Evolutionary conservation across 2,888 invertebrate genomes (phyloP), one percentile per base, ranked within the genome.

Genomic region (Chrysolina americana): DNA sequence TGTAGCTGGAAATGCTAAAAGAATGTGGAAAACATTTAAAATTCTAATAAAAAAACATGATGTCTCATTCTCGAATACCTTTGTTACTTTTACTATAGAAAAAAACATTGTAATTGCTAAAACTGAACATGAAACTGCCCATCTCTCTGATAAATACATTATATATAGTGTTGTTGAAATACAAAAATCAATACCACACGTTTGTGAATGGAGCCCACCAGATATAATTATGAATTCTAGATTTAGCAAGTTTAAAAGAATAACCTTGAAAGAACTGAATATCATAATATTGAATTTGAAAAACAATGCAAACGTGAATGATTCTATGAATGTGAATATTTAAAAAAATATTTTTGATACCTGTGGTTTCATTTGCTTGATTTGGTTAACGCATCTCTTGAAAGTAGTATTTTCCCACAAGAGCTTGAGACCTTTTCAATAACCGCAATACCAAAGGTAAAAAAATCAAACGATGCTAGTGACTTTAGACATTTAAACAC

Each of bases 51-150:
- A 59, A 59, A 59, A 59, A 6, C 8, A 59, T 19, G 59, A 59
- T 59, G 59, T 59, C 59, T 59, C 59, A 19, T 59, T 59, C 59
- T 59, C 59, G 2, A 59, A 59, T 59, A 59, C 59, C 21, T 59
- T 59, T 59, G 59, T 59, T 59, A 59, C 59, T 59, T 59, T 59
- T 19, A 59, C 19, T 59, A 59, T 59, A 10, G 21, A 59, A 59
- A 59, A 59, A 6, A 59, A 59, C 59, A 59, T 59, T 19, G 59
- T 59, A 59, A 59, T 11, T n/a, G 59, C 59, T 23, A 11, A 6
- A 19, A 59, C n/a, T 19, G 21, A 59, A 19, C n/a, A 59, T 11
- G 59, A 59, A 59, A 59, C 21, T 59, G 59, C 59, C 59, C 21
- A 59, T 59, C 21, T 3, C 21, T 59, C 21, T 19, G 21, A 59